Percentiles rank a stretch among this genome's conserved stretches.
phyloP scores from a whole-genome alignment of 2,888 invertebrate genomes.

The Megalurothrips usitatus region DNA sequence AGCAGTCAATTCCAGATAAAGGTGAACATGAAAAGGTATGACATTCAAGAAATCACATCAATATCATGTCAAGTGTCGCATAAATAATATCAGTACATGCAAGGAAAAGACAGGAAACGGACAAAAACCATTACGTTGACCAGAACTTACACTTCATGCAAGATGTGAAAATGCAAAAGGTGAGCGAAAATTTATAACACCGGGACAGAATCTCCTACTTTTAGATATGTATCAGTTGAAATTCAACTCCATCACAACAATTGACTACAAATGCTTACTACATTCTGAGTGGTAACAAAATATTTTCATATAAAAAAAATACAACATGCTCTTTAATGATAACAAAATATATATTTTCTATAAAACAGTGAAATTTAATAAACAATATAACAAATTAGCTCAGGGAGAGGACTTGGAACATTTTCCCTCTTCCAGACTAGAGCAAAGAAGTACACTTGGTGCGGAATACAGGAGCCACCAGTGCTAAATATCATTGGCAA shows the following conservation, averaged over 20 bases:
- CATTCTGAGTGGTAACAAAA: background rate
- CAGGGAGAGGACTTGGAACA: background rate
- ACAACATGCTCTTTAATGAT: background rate
- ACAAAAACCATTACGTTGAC: background rate
- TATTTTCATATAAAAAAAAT: background rate
- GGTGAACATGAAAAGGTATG: too few relatives aligned
- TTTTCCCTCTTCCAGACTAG: background rate
- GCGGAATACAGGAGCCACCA: background rate
- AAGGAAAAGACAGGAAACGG: background rate
- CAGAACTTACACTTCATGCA: background rate
- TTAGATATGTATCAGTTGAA: background rate
- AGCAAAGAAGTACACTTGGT: background rate
- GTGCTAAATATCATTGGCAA: background rate
- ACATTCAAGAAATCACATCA: background rate
- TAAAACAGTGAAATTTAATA: background rate
- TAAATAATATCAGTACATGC: constrained; percentile 17
- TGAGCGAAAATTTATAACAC: background rate
- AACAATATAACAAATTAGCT: background rate
- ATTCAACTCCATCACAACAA: background rate
- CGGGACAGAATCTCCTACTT: background rate
- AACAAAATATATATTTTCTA: background rate
- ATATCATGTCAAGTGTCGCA: background rate
- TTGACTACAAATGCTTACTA: background rate
- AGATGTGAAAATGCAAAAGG: background rate
- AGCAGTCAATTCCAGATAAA: too few relatives aligned